Evolutionary conservation across 2,888 invertebrate genomes (phyloP).

Genomic region (Deroplatys truncata): DNA sequence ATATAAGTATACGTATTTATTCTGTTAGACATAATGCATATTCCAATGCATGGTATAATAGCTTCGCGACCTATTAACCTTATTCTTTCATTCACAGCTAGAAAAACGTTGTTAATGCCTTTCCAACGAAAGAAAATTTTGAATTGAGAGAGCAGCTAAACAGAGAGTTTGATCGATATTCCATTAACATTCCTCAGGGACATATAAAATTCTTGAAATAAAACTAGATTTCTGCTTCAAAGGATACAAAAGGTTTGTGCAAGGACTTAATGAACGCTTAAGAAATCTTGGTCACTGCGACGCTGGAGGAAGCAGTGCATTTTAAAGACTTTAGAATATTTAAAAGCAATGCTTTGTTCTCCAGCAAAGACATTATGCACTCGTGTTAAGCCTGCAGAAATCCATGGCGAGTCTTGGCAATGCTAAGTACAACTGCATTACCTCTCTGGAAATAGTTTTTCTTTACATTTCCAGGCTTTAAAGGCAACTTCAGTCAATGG

Average conservation of each 20-base stretch:
- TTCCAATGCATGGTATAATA: too few relatives aligned
- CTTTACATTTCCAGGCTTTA: too few relatives aligned
- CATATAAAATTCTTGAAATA: neutral
- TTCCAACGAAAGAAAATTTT: neutral
- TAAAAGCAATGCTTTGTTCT: neutral
- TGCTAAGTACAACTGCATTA: too few relatives aligned
- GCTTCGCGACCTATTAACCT: too few relatives aligned
- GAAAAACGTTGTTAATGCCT: neutral
- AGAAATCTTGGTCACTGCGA: neutral
- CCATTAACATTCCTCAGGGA: neutral
- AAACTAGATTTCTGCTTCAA: neutral
- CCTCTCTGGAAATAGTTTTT: too few relatives aligned
- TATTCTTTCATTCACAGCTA: too few relatives aligned
- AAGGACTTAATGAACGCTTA: neutral
- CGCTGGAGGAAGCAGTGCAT: neutral
- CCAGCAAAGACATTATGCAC: neutral
- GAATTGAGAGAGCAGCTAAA: too few relatives aligned
- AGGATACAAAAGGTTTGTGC: neutral
- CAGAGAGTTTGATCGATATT: neutral
- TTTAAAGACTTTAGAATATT: neutral
- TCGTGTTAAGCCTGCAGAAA: too few relatives aligned
- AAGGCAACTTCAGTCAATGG: neutral
- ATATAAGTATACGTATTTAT: too few relatives aligned
- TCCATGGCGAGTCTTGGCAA: too few relatives aligned
- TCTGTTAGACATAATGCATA: too few relatives aligned